A percentile compares a stretch with the other conserved stretches of the same genome.
phyloP scores from a whole-genome alignment of 2,797 vertebrate species.

The Rhadinocentrus ornatus region DNA sequence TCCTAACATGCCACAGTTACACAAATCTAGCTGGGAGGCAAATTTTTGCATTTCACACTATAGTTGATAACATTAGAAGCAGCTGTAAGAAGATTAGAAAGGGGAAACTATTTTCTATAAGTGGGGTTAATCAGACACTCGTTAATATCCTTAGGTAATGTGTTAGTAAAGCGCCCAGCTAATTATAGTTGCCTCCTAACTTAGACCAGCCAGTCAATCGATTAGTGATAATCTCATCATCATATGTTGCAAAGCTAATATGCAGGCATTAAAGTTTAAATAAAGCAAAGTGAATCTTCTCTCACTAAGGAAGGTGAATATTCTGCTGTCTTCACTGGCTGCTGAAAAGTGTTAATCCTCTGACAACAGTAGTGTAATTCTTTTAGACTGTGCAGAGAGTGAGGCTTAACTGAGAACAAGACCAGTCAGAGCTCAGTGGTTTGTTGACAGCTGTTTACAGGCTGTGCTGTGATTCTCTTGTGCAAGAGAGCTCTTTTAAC shows the following conservation, averaged over 20 bases:
- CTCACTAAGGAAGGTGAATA: conserved; percentile 4
- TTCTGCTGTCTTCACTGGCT: not conserved
- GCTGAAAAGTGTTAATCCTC: not conserved
- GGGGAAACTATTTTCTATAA: conserved; percentile 14
- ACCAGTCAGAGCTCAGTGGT: too few relatives aligned
- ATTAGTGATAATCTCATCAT: conserved; percentile 25
- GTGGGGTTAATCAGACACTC: conserved; percentile 22
- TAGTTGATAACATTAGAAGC: not conserved
- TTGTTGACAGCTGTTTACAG: too few relatives aligned
- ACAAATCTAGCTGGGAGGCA: not conserved
- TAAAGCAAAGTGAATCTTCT: not conserved
- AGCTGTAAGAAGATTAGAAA: not conserved
- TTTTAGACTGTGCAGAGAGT: not conserved
- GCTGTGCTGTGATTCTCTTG: too few relatives aligned
- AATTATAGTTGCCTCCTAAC: conserved; percentile 39
- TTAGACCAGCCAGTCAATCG: conserved; percentile 6
- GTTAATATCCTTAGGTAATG: conserved; percentile 49
- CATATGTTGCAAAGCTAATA: not conserved
- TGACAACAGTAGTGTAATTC: not conserved
- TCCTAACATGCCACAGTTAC: not conserved
- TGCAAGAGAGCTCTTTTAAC: too few relatives aligned
- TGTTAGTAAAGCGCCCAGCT: conserved; percentile 14
- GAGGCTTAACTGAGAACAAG: too few relatives aligned
- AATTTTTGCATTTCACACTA: not conserved
- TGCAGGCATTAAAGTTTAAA: not conserved